Evolutionary conservation across 2,113 vertebrate genomes (phyloP).

Genomic region (Eubucco bourcierii): DNA sequence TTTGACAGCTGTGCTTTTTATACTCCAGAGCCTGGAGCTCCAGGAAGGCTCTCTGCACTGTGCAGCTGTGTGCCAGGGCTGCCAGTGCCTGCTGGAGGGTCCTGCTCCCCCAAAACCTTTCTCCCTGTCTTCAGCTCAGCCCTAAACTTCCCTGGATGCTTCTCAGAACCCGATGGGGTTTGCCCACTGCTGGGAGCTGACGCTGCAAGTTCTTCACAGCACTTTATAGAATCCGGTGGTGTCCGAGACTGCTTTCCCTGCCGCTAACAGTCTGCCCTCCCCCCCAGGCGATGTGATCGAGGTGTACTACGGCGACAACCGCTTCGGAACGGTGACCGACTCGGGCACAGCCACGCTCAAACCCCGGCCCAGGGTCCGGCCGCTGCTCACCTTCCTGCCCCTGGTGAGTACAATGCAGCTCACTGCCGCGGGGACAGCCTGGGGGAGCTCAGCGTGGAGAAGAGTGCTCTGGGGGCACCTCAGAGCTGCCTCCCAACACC

Average conservation of each 20-base stretch:
- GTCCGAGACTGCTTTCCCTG: rapidly evolving
- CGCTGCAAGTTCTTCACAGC: background rate
- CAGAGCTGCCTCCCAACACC: too few relatives aligned
- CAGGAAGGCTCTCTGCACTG: background rate
- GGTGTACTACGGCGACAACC: conserved; percentile 72
- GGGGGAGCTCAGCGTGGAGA: too few relatives aligned
- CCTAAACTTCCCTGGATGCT: background rate
- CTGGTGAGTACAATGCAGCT: conserved; percentile 69
- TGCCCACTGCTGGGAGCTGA: background rate
- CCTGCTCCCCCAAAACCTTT: background rate
- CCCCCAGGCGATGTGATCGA: conserved; percentile 64
- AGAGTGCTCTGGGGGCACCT: too few relatives aligned
- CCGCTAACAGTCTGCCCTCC: background rate
- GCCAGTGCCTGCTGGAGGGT: background rate
- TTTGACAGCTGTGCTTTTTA: background rate
- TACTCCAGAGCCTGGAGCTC: background rate
- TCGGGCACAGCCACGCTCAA: conserved; percentile 80
- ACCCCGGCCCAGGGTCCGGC: conserved; percentile 76
- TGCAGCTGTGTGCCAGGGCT: background rate
- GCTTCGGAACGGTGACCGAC: conserved; percentile 71
- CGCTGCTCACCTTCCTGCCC: conserved; percentile 77
- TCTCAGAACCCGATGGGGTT: background rate
- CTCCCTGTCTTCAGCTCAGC: rapidly evolving
- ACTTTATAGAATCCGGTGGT: rapidly evolving
- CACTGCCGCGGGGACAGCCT: rapidly evolving